Percentiles rank a stretch among this genome's conserved stretches.
These are phyloP conservation scores for Ylistrum balloti DNA, from an alignment of 1,140 invertebrate genomes.

Conservation along the genomic window DNA sequence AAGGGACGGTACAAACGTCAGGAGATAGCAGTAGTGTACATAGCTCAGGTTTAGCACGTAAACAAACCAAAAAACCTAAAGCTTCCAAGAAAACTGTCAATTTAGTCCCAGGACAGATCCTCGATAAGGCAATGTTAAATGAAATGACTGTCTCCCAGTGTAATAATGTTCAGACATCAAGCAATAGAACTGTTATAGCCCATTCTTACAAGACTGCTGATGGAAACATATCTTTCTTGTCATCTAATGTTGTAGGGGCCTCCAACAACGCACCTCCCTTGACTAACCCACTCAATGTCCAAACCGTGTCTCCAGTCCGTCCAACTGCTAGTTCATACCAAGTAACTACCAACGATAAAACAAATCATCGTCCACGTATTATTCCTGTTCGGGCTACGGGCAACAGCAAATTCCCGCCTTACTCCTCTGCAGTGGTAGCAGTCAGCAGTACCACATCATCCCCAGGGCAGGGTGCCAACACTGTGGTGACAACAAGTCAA, in stretches of 20 bases:
- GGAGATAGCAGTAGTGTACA: neutral
- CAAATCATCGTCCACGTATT: conserved; percentile 45
- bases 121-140: neutral
- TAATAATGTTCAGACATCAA: neutral
- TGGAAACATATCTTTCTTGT: neutral
- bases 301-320: neutral
- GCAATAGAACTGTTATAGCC: neutral
- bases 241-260: neutral
- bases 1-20: neutral
- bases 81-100: neutral
- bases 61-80: conserved; percentile 10
- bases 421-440: neutral
- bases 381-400: conserved; percentile 2
- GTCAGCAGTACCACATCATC: neutral
- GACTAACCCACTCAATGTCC: neutral
- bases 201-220: neutral
- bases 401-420: neutral
- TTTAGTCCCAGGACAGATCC: neutral
- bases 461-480: neutral
- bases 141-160: neutral
- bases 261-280: neutral
- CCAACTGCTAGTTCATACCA: conserved; percentile 43
- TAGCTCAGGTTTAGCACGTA: neutral
- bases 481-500: neutral
- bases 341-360: conserved; percentile 6